These are phyloP conservation scores for Bombyx mandarina DNA, from an alignment of 1,140 invertebrate species.

Conservation along the genomic window DNA sequence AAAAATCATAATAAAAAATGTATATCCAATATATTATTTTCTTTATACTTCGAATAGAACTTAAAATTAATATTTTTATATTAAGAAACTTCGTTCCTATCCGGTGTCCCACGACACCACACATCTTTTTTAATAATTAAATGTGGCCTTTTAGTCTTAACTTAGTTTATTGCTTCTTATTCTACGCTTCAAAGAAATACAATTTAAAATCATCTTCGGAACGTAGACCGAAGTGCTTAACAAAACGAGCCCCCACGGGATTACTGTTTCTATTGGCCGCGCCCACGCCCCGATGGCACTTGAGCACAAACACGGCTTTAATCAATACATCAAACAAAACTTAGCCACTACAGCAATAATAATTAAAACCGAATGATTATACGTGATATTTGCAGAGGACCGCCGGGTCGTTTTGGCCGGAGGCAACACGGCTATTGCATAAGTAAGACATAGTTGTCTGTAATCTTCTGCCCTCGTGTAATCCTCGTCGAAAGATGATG, in stretches of 20 bases:
- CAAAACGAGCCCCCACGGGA: slow-evolving; percentile 24
- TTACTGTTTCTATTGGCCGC: slow-evolving; percentile 45
- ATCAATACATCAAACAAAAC: slow-evolving; percentile 70
- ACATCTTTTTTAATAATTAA: too few species aligned
- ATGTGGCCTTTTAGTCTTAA: too few species aligned
- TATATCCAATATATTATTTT: too few species aligned
- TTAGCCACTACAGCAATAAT: slow-evolving; percentile 62
- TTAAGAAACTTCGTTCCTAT: too few species aligned
- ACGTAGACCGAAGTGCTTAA: too few species aligned
- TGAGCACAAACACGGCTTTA: slow-evolving; percentile 63
- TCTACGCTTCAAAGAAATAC: too few species aligned
- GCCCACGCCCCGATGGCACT: slow-evolving; percentile 40
- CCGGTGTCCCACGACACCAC: too few species aligned
- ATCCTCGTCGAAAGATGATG: slow-evolving; percentile 63
- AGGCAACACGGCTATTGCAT: slow-evolving; percentile 50
- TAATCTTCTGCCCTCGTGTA: slow-evolving; percentile 28
- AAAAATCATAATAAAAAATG: too few species aligned
- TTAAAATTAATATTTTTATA: too few species aligned
- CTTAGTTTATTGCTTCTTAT: too few species aligned
- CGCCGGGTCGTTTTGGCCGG: slow-evolving; percentile 42
- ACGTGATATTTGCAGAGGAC: slow-evolving; percentile 67
- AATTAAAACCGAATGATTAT: slow-evolving; percentile 70
- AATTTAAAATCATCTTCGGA: too few species aligned
- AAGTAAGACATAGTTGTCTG: slow-evolving; percentile 52
- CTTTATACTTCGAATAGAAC: too few species aligned